These are phyloP conservation scores for Arge pagana DNA, from an alignment of 2,888 invertebrate species.

Conservation along the genomic window DNA sequence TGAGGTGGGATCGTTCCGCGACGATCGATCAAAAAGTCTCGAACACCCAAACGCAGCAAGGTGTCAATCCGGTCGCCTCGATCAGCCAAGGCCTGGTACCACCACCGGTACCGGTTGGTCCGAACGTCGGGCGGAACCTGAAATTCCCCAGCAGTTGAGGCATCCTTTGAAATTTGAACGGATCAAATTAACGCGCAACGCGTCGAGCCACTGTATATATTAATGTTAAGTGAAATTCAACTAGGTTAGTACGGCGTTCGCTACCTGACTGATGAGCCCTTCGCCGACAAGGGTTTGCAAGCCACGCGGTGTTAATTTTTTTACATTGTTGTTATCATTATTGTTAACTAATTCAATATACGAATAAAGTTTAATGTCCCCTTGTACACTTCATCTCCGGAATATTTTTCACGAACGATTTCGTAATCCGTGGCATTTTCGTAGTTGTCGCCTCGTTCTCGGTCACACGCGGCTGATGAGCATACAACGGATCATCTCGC, in stretches of 20 bases:
- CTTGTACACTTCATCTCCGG: constrained; percentile 34
- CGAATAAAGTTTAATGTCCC: constrained; percentile 53
- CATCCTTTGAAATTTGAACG: constrained; percentile 27
- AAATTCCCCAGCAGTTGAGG: constrained; percentile 41
- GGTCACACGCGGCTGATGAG: neutral
- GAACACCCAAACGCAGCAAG: no score
- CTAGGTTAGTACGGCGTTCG: constrained; percentile 30
- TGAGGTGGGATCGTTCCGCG: constrained; percentile 46
- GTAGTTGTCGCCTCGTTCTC: neutral
- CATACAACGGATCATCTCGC: neutral
- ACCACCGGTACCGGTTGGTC: constrained; percentile 40
- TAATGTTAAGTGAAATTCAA: constrained; percentile 36
- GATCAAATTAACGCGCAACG: constrained; percentile 24
- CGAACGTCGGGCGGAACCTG: constrained; percentile 35
- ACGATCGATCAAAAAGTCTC: no score
- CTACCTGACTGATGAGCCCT: constrained; percentile 47
- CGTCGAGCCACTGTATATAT: constrained; percentile 54
- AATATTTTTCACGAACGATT: no score
- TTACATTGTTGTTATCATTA: constrained; percentile 46
- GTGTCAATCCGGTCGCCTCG: constrained; percentile 27
- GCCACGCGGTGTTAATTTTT: constrained; percentile 26
- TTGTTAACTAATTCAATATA: constrained; percentile 54
- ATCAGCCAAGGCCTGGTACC: constrained; percentile 50
- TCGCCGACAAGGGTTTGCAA: constrained; percentile 17
- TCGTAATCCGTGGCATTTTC: neutral